Evolutionary conservation across 2,113 vertebrate species (phyloP), one percentile per base, ranked within the genome.

Genomic region (Oryzias woworae): DNA sequence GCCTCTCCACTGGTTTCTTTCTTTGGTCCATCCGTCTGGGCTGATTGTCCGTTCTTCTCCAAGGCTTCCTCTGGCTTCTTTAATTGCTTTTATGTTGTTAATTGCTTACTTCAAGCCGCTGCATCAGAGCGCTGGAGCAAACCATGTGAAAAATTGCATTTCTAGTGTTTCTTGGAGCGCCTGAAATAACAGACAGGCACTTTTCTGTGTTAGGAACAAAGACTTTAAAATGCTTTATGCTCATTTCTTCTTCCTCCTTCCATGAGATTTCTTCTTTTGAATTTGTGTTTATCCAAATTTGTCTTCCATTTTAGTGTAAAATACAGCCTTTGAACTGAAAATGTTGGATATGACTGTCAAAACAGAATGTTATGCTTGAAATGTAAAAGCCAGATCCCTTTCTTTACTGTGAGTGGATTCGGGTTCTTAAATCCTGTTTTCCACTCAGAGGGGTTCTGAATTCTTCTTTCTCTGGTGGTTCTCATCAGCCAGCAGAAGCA

Each of bases 11-110:
- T 58, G 36, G 14, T 47, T 68, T 7, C 5, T 5, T 56, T 45
- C 13, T 42, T 58, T 46, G 18, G 22, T 61, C 48, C 63, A 0
- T 73, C 57, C 53, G 23, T 55, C 65, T 50, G n/a, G n/a, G 23
- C 64, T 36, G 48, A 24, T 41, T 20, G 42, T 43, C 50, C 47
- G 7, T 50, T 58, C 17, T 26, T 64, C 63, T 69, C 14, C 15
- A 4, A 54, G 47, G 57, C 65, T 36, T 58, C 69, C 23, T 54
- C 66, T 66, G 62, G 17, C 23, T 57, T 71, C 58, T 31, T 42
- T 70, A 60, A 75, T 78, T 73, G 64, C 71, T 60, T n/a, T n/a
- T 48, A 7, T 66, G 71, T 64, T 64, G n/a, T n/a, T n/a, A n/a
- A n/a, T n/a, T n/a, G n/a, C n/a, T n/a, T n/a, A 59, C 42, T 67